Conservation (phyloP, 2,888 invertebrate species). For the Campoplex capitator region DNA sequence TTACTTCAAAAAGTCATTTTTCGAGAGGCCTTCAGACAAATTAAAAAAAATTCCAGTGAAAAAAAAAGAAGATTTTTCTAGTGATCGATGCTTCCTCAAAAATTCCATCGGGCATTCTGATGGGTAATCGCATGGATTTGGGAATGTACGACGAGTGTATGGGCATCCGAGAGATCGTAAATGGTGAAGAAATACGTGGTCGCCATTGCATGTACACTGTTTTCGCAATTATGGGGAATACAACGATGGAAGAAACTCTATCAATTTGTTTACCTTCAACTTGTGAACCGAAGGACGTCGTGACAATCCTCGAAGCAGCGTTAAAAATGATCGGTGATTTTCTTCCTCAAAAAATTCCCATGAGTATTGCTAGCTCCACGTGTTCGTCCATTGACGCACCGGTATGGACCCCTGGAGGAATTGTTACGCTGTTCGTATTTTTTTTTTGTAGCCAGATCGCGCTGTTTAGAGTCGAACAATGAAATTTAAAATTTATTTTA, state of each 20-base stretch:
- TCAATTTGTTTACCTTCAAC: constrained; percentile 84
- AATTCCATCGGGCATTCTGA: constrained; percentile 84
- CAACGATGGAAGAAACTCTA: constrained; percentile 77
- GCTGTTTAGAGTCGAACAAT: neutral
- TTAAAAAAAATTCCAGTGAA: neutral
- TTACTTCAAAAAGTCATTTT: neutral
- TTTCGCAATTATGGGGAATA: constrained; percentile 72
- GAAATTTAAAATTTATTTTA: neutral
- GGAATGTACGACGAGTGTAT: constrained; percentile 85
- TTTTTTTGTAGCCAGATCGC: neutral
- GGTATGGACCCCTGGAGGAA: constrained; percentile 69
- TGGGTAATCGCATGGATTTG: constrained; percentile 84
- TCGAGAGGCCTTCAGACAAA: no score
- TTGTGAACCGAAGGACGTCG: constrained; percentile 81
- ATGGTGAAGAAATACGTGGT: constrained; percentile 80
- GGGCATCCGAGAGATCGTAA: constrained; percentile 68
- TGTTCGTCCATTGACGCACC: constrained; percentile 64
- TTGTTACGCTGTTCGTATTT: constrained; percentile 67
- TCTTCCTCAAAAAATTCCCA: constrained; percentile 13
- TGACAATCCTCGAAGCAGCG: constrained; percentile 50
- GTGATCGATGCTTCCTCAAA: constrained; percentile 86
- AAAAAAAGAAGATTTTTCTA: constrained; percentile 72
- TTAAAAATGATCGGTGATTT: constrained; percentile 31
- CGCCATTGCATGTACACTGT: constrained; percentile 82
- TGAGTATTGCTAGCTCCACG: constrained; percentile 13